Percentiles rank a stretch among this genome's conserved stretches.
Evolutionary conservation across 2,797 vertebrate genomes (phyloP).

Genomic region (Aeoliscus strigatus): DNA sequence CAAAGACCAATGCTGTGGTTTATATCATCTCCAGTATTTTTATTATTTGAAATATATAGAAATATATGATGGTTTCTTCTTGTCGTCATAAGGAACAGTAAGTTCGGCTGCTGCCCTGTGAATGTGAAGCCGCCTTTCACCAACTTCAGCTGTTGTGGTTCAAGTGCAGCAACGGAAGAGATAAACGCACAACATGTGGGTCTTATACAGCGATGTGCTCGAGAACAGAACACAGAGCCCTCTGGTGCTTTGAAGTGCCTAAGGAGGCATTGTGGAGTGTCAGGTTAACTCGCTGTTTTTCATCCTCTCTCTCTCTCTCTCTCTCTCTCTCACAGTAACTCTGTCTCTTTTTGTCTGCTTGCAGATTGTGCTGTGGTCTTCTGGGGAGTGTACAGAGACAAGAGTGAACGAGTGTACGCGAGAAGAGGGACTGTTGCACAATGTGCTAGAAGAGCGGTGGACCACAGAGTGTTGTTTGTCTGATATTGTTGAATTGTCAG

Average conservation of each 20-base stretch:
- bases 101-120: constrained; percentile 10
- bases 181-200: constrained; percentile 50
- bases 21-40: too few species aligned
- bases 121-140: constrained; percentile 24
- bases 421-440: constrained; percentile 74
- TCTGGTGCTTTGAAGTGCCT: constrained; percentile 58
- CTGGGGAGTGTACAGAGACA: constrained; percentile 28
- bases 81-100: too few species aligned
- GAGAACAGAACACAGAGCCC: constrained; percentile 53
- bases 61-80: too few species aligned
- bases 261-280: constrained; percentile 55
- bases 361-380: constrained; percentile 62
- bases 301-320: constrained; percentile 21
- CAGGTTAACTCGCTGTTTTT: constrained; percentile 49
- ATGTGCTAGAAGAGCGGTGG: constrained; percentile 89
- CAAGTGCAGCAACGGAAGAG: constrained; percentile 53
- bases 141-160: constrained; percentile 51
- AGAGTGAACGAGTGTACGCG: constrained; percentile 46
- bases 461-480: constrained; percentile 80
- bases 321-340: constrained; percentile 12
- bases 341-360: constrained; percentile 25
- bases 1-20: too few species aligned
- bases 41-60: too few species aligned
- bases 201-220: constrained; percentile 55
- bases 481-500: constrained; percentile 83